Conservation (phyloP, 2,888 invertebrate species). For the Eurytoma californica region DNA sequence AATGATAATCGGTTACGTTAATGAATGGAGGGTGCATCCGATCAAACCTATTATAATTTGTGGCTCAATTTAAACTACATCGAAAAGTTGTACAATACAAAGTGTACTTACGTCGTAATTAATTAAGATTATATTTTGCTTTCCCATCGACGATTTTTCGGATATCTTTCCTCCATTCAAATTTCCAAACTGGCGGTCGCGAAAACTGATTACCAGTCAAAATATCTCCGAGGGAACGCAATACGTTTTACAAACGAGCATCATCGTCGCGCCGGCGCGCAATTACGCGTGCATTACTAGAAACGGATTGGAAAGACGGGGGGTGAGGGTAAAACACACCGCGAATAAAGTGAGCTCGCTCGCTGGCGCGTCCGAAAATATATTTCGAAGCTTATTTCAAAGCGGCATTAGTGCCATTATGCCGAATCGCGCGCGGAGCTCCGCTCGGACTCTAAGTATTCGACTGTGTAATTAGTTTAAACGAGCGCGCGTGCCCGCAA, state of each 20-base stretch:
- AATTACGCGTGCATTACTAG: conserved; percentile 13
- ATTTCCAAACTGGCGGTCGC: no score
- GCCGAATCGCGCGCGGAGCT: conserved; percentile 13
- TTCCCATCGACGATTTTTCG: no score
- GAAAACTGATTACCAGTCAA: no score
- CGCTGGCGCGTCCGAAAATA: conserved; percentile 18
- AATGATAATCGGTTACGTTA: conserved; percentile 12
- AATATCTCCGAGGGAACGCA: neutral
- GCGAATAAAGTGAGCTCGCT: conserved; percentile 17
- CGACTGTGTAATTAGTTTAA: conserved; percentile 48
- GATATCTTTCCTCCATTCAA: no score
- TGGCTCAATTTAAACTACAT: no score
- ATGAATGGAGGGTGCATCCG: neutral
- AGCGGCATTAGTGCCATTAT: conserved; percentile 47
- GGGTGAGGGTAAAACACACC: neutral
- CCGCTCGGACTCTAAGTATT: conserved; percentile 43
- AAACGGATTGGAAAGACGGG: conserved; percentile 18
- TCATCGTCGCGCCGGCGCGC: neutral
- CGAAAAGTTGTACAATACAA: no score
- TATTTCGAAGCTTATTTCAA: conserved; percentile 40
- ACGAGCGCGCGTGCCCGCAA: conserved; percentile 24
- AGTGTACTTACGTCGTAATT: no score
- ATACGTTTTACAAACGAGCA: neutral
- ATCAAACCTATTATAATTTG: no score
- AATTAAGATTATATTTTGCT: no score